Evolutionary conservation across 1,140 invertebrate species (phyloP).

Genomic region (Adoxophyes honmai): DNA sequence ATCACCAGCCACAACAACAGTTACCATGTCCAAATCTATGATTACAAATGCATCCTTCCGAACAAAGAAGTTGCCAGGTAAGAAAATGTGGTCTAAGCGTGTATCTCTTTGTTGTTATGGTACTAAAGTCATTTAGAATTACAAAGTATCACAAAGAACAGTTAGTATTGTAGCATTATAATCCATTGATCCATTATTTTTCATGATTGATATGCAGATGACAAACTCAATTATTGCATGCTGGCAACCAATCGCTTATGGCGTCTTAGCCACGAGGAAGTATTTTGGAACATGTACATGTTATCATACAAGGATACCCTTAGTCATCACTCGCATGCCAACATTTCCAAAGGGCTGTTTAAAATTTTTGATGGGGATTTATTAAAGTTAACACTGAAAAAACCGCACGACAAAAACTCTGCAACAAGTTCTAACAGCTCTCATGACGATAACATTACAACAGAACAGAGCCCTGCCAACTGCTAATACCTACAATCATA

Average conservation of each 20-base stretch:
- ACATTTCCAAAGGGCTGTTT: slow-evolving; percentile 18
- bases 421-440: neutral
- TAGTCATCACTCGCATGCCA: neutral
- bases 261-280: slow-evolving; percentile 22
- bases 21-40: slow-evolving; percentile 93
- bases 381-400: slow-evolving; percentile 19
- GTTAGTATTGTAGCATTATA: neutral
- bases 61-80: slow-evolving; percentile 95
- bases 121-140: no score
- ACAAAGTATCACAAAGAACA: neutral
- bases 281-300: slow-evolving; percentile 19
- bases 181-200: neutral
- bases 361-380: slow-evolving; percentile 24
- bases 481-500: no score
- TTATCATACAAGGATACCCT: slow-evolving; percentile 13
- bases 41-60: slow-evolving; percentile 98
- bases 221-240: slow-evolving; percentile 28
- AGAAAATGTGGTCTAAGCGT: slow-evolving; percentile 21
- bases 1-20: slow-evolving; percentile 88
- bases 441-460: neutral
- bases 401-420: slow-evolving; percentile 10
- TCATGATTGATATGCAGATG: slow-evolving; percentile 38
- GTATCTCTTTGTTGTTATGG: no score
- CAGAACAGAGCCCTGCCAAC: no score
- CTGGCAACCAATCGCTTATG: slow-evolving; percentile 42